A percentile compares a stretch with the other conserved stretches of the same genome.
Conservation (phyloP, 2,888 invertebrate genomes). For the Myopa testacea region DNA sequence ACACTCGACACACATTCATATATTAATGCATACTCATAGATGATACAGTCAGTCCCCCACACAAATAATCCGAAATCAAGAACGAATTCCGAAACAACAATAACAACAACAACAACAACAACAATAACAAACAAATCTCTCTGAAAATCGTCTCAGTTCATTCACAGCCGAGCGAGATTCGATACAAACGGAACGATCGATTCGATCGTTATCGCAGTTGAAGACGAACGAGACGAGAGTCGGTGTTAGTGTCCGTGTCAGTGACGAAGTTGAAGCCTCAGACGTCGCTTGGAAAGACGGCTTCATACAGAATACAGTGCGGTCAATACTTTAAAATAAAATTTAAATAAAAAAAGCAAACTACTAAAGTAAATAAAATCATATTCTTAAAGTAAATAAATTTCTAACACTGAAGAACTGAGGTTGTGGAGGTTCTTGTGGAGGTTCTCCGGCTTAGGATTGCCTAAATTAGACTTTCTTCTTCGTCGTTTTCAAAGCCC, state of each 20-base stretch:
- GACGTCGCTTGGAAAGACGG: background rate
- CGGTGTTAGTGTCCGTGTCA: background rate
- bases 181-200: conserved; percentile 16
- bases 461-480: too few relatives aligned
- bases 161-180: conserved; percentile 28
- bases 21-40: background rate
- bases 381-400: background rate
- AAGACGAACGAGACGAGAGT: background rate
- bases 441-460: too few relatives aligned
- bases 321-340: background rate
- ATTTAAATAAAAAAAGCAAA: background rate
- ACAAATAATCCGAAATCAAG: background rate
- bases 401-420: background rate
- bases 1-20: background rate
- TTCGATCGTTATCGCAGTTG: conserved; percentile 36
- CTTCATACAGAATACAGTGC: background rate
- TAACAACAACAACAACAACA: background rate
- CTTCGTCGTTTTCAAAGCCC: too few relatives aligned
- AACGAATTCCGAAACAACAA: conserved; percentile 23
- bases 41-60: background rate
- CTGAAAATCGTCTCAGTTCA: conserved; percentile 29
- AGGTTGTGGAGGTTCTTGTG: background rate
- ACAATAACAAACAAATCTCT: conserved; percentile 13
- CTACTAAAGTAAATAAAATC: background rate
- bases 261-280: background rate